Percentiles rank a stretch among this genome's conserved stretches.
These are phyloP conservation scores for Sclerodermus sp. DNA, from an alignment of 2,888 invertebrate species.

Conservation along the genomic window DNA sequence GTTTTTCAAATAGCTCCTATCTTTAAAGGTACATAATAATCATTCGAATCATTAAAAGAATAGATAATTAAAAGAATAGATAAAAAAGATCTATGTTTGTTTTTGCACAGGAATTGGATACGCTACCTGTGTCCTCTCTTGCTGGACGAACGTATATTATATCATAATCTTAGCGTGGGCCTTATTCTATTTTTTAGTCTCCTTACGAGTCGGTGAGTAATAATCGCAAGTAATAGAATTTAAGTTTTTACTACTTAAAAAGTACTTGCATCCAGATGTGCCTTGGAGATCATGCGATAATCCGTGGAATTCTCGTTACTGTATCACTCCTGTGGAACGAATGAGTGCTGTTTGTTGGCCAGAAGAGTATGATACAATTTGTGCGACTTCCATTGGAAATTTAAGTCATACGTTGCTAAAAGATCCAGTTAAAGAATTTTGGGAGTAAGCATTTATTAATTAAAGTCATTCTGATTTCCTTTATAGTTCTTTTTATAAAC, in stretches of 20 bases:
- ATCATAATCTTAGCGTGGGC: slow-evolving; percentile 98
- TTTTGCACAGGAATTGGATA: slow-evolving; percentile 80
- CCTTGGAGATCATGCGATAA: slow-evolving; percentile 94
- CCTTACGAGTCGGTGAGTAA: slow-evolving; percentile 73
- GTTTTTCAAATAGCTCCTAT: slow-evolving; percentile 64
- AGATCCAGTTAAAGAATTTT: slow-evolving; percentile 97
- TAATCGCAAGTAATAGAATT: neutral
- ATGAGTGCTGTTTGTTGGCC: slow-evolving; percentile 73
- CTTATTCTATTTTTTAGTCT: slow-evolving; percentile 94
- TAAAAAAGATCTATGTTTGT: neutral
- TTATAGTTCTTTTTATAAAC: neutral
- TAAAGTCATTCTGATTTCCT: neutral
- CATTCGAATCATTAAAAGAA: neutral
- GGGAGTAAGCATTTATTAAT: slow-evolving; percentile 78
- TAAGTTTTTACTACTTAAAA: no score
- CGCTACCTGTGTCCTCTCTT: slow-evolving; percentile 96
- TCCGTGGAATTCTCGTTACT: slow-evolving; percentile 90
- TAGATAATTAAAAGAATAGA: neutral
- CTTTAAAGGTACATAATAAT: slow-evolving; percentile 58
- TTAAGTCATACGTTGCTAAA: slow-evolving; percentile 71
- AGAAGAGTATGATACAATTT: slow-evolving; percentile 59
- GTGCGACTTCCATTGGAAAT: slow-evolving; percentile 69
- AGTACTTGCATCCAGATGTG: slow-evolving; percentile 67
- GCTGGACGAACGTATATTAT: slow-evolving; percentile 99
- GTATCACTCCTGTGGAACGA: slow-evolving; percentile 86